Percentiles rank a stretch among this genome's conserved stretches.
phyloP scores from a whole-genome alignment of 2,113 vertebrate species.

The Perognathus longimembris region DNA sequence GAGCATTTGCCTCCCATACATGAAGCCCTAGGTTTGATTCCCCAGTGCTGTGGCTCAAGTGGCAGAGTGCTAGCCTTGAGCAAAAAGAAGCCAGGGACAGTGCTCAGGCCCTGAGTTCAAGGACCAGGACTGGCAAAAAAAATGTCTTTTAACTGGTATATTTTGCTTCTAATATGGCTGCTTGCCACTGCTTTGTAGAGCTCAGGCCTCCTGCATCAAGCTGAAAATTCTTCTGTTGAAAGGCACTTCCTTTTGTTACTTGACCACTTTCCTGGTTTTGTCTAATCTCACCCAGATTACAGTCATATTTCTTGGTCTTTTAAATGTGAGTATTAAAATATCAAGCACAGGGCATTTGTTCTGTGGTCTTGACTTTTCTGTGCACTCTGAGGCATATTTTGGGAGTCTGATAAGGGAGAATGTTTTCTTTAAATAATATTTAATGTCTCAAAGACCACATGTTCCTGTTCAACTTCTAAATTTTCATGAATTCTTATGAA shows the following conservation, averaged over 20 bases:
- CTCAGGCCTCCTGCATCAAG: constrained; percentile 75
- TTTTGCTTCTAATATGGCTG: constrained; percentile 68
- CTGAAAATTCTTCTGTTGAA: constrained; percentile 81
- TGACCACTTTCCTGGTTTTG: constrained; percentile 87
- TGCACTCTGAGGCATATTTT: constrained; percentile 20
- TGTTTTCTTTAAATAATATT: constrained; percentile 63
- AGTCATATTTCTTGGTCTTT: constrained; percentile 84
- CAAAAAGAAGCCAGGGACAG: no score
- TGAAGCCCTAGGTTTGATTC: no score
- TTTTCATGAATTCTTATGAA: constrained; percentile 55
- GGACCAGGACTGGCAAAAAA: no score
- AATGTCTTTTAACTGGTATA: constrained; percentile 27
- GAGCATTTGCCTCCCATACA: no score
- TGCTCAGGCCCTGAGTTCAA: no score
- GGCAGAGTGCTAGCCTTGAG: no score
- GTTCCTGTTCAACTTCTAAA: constrained; percentile 58
- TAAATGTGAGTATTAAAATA: constrained; percentile 53
- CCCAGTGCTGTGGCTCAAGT: no score
- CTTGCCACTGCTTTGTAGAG: constrained; percentile 49
- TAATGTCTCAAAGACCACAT: constrained; percentile 37
- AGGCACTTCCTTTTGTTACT: constrained; percentile 85
- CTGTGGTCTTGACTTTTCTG: constrained; percentile 42
- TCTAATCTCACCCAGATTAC: constrained; percentile 83
- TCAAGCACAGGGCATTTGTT: constrained; percentile 70
- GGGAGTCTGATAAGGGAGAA: constrained; percentile 57